Conservation (phyloP, 2,888 invertebrate species). For the Lasioglossum vierecki region DNA sequence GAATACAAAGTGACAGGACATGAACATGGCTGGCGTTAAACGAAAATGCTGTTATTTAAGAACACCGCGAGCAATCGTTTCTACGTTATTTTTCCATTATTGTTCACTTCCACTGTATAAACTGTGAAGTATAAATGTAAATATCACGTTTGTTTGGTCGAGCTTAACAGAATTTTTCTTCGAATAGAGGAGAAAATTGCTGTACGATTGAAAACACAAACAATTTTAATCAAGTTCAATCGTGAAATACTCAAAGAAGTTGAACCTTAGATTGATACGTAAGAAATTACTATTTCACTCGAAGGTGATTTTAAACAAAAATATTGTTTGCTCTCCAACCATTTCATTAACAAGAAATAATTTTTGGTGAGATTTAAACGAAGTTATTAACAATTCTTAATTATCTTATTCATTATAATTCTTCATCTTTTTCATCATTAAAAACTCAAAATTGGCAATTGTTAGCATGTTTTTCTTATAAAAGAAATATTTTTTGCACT, state of each 20-base stretch:
- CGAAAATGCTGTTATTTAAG: conserved; percentile 28
- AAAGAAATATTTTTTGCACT: neutral
- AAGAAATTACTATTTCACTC: neutral
- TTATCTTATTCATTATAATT: no score
- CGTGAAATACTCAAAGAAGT: neutral
- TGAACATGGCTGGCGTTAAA: conserved; percentile 8
- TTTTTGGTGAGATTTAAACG: neutral
- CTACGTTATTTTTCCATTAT: conserved; percentile 7
- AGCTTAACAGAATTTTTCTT: neutral
- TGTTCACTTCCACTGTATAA: neutral
- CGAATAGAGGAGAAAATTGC: neutral
- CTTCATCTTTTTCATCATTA: neutral
- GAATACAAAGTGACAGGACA: conserved; percentile 38
- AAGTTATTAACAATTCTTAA: no score
- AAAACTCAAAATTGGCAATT: neutral
- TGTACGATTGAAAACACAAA: conserved; percentile 1
- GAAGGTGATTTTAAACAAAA: neutral
- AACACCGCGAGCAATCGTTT: conserved; percentile 26
- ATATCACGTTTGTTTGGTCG: neutral
- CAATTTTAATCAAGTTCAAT: neutral
- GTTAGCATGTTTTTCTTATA: neutral
- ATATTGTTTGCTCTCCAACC: neutral
- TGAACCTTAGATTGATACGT: neutral
- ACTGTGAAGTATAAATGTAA: neutral
- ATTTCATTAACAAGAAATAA: neutral